Base-by-base conservation (phyloP, 2,888 invertebrate genomes). In the Agonopterix subpropinquella region DNA sequence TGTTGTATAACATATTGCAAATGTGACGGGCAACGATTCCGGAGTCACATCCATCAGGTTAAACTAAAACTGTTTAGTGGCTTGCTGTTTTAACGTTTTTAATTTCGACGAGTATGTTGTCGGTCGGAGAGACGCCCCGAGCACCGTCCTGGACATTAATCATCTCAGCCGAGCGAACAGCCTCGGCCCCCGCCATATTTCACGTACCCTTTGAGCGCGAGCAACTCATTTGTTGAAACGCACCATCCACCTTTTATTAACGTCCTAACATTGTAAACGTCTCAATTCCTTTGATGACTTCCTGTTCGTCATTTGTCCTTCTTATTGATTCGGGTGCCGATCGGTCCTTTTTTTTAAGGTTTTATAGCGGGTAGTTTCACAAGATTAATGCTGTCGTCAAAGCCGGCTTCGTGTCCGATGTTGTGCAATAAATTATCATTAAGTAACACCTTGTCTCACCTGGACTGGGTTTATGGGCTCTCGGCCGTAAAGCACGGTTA, bases 341-440 rank as follows among this genome's bases (percentile, higher is more conserved):
- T 73, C 66, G 61, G 70, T 65, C 66, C 66, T 62, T 67, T 67
- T 70, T 67, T 50, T 51, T 43, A 47, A 52, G 50, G 50, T 75
- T 80, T 78, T 76, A 77, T 75, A 67, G 67, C 71, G 60, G 64
- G 72, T 77, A 67, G 73, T 85, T 81, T 81, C 70, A 58, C 61
- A 72, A 82, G 80, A 86, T 85, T 83, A 79, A 86, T 84, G 79
- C 56, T 73, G 74, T 81, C 77, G 67, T 79, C 76, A 77, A 79
- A 71, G 72, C 64, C 64, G 62, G 53, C 67, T 66, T 68, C 65
- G 70, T 70, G 70, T 71, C 67, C 70, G 64, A 64, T 72, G 77
- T 77, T 74, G 72, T 70, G 81, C 84, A 82, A 84, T 87, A 87
- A 84, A 87, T 87, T 84, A 83, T 70, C 76, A 80, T 84, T 83